A percentile compares a stretch with the other conserved stretches of the same genome.
Evolutionary conservation across 2,113 vertebrate genomes (phyloP).

Genomic region (Salminus brasiliensis): DNA sequence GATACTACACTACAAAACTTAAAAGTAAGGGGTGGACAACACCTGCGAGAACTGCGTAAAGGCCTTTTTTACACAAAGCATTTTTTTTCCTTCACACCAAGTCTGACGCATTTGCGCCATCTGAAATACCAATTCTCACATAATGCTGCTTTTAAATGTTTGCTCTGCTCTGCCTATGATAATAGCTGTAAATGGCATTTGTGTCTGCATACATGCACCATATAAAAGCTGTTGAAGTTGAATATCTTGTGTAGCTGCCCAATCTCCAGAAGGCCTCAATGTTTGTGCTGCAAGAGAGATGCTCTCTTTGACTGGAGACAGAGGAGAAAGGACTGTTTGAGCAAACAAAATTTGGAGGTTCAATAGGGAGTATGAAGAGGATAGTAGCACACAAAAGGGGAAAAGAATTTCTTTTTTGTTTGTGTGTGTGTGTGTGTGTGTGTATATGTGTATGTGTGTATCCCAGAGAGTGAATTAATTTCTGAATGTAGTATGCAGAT

Average conservation of each 20-base stretch:
- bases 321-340: background rate
- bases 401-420: background rate
- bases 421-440: slow-evolving; percentile 5
- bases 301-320: background rate
- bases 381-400: background rate
- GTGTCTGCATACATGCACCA: background rate
- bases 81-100: too few species aligned
- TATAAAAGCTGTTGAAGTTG: background rate
- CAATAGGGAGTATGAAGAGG: background rate
- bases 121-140: too few species aligned
- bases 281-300: background rate
- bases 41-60: too few species aligned
- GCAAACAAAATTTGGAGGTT: background rate
- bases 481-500: background rate
- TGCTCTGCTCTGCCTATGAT: background rate
- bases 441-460: slow-evolving; percentile 3
- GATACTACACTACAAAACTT: too few species aligned
- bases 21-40: too few species aligned
- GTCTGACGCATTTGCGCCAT: too few species aligned
- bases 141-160: background rate
- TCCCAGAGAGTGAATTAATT: background rate
- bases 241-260: too few species aligned
- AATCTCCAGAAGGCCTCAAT: background rate
- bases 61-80: too few species aligned
- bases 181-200: too few species aligned